Evolutionary conservation across 2,113 vertebrate genomes (phyloP), one percentile per base, ranked within the genome.

Genomic region (Arizona elegans): DNA sequence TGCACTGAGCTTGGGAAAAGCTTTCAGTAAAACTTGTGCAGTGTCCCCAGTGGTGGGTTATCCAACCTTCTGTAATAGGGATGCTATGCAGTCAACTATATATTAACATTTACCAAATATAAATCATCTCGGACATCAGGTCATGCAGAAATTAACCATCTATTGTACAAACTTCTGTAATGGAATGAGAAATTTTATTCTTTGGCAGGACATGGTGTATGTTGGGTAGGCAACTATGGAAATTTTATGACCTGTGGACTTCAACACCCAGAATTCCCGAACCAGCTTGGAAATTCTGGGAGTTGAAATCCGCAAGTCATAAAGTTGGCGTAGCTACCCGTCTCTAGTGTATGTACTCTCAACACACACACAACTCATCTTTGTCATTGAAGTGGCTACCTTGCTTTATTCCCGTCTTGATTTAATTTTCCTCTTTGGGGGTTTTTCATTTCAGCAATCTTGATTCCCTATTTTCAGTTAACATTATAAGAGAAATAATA

Each of bases 341-440:
- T 10, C 29, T 33, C 65, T 47, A 50, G 86, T 87, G 1, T 65
- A 10, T 8, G 26, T 47, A 86, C 8, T 29, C 5, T 87, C 19
- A 38, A 15, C 33, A 85, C 58, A 62, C 33, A 85, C 47, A 52
- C 9, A 81, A 26, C 43, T 38, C 26, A 58, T 12, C 38, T 81
- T 81, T 81, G 75, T 81, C 33, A 81, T 3, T 81, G 70, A 81
- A 38, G 33, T 81, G 33, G 75, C 8, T 15, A 38, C 33, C 8
- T 26, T 59, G 21, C 85, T 55, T 81, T 94, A 15, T 91, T 91
- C 9, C 47, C 10, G n/a, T 70, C 93, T 89, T 43, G 1, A 89
- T 89, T 92, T 92, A 86, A 86, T 93, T 89, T 92, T 86, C 26
- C 93, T 93, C 91, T 94, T 43, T 15, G 95, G 87, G 92, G 70